Percentiles rank a stretch among this genome's conserved stretches.
phyloP scores from a whole-genome alignment of 2,888 invertebrate species.

The Folsomia manolachei region DNA sequence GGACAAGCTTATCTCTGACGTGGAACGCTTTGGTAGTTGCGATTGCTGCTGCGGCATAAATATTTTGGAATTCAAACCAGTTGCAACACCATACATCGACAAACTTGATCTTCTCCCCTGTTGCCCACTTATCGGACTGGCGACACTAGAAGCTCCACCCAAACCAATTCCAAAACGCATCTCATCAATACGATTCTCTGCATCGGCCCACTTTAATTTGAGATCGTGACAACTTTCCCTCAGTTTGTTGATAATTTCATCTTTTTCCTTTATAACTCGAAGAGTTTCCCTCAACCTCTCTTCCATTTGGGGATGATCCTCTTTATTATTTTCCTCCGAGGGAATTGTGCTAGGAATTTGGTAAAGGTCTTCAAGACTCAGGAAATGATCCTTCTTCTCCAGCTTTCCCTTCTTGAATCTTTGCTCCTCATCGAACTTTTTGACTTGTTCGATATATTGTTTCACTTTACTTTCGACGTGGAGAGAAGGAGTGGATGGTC shows the following conservation, averaged over 20 bases:
- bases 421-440: slow-evolving; percentile 35
- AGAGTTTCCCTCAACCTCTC: slow-evolving; percentile 36
- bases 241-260: slow-evolving; percentile 43
- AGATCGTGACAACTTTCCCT: slow-evolving; percentile 43
- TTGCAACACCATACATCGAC: neutral
- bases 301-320: slow-evolving; percentile 13
- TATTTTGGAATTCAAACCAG: neutral
- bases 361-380: slow-evolving; percentile 45
- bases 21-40: neutral
- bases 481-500: neutral
- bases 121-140: neutral
- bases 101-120: neutral
- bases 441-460: slow-evolving; percentile 40
- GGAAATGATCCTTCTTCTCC: slow-evolving; percentile 25
- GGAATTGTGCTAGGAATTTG: slow-evolving; percentile 19
- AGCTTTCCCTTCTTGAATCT: slow-evolving; percentile 28
- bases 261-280: slow-evolving; percentile 45
- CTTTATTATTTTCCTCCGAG: neutral
- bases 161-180: slow-evolving; percentile 35
- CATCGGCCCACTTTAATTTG: slow-evolving; percentile 45
- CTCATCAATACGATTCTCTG: slow-evolving; percentile 47
- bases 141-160: neutral
- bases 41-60: too few relatives aligned
- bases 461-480: slow-evolving; percentile 44
- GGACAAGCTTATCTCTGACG: neutral